A percentile compares a stretch with the other conserved stretches of the same genome.
Conservation (phyloP, 2,888 invertebrate species). For the Acrobasis consociella region DNA sequence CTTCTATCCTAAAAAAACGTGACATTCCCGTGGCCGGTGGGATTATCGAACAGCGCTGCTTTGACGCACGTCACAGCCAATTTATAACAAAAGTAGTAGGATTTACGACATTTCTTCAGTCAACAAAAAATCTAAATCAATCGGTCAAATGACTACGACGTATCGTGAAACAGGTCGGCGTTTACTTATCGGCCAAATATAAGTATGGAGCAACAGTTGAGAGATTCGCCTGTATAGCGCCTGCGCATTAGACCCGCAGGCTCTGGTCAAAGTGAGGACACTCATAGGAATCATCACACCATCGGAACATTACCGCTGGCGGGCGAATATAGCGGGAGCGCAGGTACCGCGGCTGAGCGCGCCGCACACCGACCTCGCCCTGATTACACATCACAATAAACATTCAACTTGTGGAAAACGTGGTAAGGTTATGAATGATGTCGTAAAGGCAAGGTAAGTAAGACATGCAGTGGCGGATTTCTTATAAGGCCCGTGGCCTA, state of each 20-base stretch:
- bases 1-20: no score
- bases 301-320: constrained; percentile 80
- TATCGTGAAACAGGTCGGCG: no score
- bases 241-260: constrained; percentile 38
- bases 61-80: no score
- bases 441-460: not conserved
- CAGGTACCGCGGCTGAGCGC: constrained; percentile 64
- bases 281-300: constrained; percentile 65
- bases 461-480: no score
- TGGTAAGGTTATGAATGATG: not conserved
- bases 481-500: no score
- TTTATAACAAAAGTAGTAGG: no score
- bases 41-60: no score
- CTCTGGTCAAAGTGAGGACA: constrained; percentile 29
- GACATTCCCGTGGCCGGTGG: no score
- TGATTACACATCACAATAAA: constrained; percentile 41
- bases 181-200: no score
- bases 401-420: not conserved
- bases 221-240: constrained; percentile 1
- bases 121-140: not conserved
- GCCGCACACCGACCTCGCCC: constrained; percentile 58
- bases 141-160: not conserved
- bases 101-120: no score
- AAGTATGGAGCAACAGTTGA: not conserved
- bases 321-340: constrained; percentile 80